Percentiles rank a stretch among this genome's conserved stretches.
Evolutionary conservation across 2,888 invertebrate genomes (phyloP).

Genomic region (Xestoiulus laeticollis): DNA sequence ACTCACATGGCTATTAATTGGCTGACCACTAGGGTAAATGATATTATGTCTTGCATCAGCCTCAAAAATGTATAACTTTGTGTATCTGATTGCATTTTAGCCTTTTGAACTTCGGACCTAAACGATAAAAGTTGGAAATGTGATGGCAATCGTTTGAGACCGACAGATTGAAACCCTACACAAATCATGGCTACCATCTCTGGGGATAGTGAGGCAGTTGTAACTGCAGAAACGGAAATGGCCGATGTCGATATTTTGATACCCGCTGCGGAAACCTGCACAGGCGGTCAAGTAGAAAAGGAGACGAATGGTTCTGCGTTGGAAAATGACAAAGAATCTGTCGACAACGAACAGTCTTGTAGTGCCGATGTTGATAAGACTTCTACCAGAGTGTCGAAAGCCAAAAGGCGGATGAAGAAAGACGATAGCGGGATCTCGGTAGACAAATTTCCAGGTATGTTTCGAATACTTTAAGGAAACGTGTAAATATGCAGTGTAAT

Average conservation of each 20-base stretch:
- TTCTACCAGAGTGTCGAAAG: background rate
- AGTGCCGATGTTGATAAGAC: background rate
- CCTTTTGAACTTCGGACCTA: background rate
- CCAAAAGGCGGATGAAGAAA: constrained; percentile 59
- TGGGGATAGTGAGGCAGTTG: background rate
- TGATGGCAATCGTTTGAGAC: background rate
- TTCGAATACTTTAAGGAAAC: background rate
- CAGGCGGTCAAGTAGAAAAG: background rate
- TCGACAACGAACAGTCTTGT: background rate
- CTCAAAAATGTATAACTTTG: background rate
- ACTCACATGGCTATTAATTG: background rate
- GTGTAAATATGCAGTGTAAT: background rate
- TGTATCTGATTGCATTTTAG: background rate
- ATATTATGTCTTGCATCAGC: background rate
- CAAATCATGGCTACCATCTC: background rate
- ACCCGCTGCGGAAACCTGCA: background rate
- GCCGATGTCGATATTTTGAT: background rate
- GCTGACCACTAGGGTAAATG: background rate
- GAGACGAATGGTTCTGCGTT: background rate
- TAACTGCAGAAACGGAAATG: background rate
- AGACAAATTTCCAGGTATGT: constrained; percentile 55
- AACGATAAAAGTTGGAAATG: background rate
- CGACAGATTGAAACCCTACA: background rate
- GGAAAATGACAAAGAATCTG: background rate
- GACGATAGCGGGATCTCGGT: constrained; percentile 63